Base-by-base conservation (phyloP, 2,888 invertebrate genomes). In the Geotrupes spiniger region DNA sequence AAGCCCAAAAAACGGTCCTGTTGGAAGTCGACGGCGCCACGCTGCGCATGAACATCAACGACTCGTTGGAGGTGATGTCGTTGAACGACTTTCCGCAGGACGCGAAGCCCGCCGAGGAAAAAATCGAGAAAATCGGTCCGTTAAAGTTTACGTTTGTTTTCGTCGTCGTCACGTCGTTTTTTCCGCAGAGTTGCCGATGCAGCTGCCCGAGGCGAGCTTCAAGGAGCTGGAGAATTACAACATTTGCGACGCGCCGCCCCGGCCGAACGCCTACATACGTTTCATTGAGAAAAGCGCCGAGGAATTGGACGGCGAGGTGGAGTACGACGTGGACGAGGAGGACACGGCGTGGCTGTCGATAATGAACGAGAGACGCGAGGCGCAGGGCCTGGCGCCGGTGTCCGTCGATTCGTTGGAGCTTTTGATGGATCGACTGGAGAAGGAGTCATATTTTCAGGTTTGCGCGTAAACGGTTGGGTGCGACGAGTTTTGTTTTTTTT, bases 321-420 rank as follows among this genome's bases (percentile, higher is more conserved):
- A 98, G 71, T 99, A 98, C 76, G 98, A 98, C 75, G 88, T 97
- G 59, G 98, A 99, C 71, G 98, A 98, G 70, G 97, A 98, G 76
- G 98, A 99, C 66, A 89, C 90, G 9, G 91, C 92, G 0, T 99
- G 97, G 97, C 74, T 99, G 51, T 80, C 85, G 26, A 80, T 92
- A 44, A 85, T 95, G 57, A 98, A 99, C 71, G 89, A 91, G 60
- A 81, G 84, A 58, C 79, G 98, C 38, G 78, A 82, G 43, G 81
- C 84, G 31, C 82, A 84, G 42, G 84, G 84, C 1, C 69, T 92
- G 25, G 82, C 85, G 2, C 76, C 83, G 0, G 87, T 98, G n/a
- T 84, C 87, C 29, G 87, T 92, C 16, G 92, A 94, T 66, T 89
- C 87, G 0, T 83, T 99, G 68, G 98, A 99, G 70, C 73, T 93